Evolutionary conservation across 2,113 vertebrate species (phyloP).

Genomic region (Melierax canorus): DNA sequence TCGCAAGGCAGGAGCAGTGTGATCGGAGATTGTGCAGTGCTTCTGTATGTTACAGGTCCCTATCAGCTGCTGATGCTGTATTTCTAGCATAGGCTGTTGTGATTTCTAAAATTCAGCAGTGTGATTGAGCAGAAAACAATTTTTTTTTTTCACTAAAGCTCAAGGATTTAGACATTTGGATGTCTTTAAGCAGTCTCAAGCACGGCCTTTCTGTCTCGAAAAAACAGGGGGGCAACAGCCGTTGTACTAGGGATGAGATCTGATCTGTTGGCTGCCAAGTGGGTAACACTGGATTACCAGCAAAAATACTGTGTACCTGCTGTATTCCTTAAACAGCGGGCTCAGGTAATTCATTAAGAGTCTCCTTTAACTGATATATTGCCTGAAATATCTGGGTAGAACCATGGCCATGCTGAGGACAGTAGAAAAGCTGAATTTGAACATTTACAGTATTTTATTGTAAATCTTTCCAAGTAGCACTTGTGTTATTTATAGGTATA

Average conservation of each 20-base stretch:
- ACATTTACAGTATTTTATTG: neutral
- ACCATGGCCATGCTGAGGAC: neutral
- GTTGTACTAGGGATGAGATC: rapidly evolving
- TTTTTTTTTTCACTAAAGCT: neutral
- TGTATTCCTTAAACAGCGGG: neutral
- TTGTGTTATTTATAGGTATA: neutral
- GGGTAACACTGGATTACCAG: neutral
- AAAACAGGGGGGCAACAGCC: neutral
- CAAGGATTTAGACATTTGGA: neutral
- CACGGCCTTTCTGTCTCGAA: neutral
- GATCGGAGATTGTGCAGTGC: neutral
- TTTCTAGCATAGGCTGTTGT: neutral
- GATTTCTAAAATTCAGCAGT: neutral
- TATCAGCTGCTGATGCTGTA: neutral
- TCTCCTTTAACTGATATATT: neutral
- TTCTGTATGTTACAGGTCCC: neutral
- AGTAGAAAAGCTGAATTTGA: neutral
- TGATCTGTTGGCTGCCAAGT: neutral
- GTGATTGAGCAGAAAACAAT: neutral
- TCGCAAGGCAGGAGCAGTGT: neutral
- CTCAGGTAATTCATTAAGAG: neutral
- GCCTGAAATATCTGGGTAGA: neutral
- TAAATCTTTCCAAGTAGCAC: neutral
- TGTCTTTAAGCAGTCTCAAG: neutral
- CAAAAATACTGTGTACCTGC: neutral